phyloP scores from a whole-genome alignment of 2,113 vertebrate species.

The Coreoperca whiteheadi region DNA sequence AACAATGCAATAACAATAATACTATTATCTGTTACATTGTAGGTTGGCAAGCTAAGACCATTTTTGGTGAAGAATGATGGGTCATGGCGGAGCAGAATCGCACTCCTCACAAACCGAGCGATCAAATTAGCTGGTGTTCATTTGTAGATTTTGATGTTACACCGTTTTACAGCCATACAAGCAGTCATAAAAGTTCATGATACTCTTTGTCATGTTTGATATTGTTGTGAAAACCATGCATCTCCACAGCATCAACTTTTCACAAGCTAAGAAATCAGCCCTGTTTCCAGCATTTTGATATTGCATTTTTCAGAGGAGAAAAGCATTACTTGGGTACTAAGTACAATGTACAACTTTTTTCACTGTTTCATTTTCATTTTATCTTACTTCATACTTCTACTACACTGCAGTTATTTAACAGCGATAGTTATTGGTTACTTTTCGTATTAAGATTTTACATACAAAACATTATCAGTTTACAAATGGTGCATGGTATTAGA shows the following conservation, averaged over 20 bases:
- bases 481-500: background rate
- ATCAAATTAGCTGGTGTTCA: constrained; percentile 39
- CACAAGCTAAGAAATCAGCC: background rate
- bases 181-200: background rate
- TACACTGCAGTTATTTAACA: background rate
- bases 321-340: too few species aligned
- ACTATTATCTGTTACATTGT: constrained; percentile 66
- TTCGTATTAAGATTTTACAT: background rate
- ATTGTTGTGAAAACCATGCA: background rate
- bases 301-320: background rate
- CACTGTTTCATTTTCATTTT: background rate
- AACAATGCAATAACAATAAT: constrained; percentile 78
- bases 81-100: constrained; percentile 28
- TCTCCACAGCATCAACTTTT: background rate
- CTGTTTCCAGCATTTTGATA: background rate
- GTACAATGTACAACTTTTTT: too few species aligned
- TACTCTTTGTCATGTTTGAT: background rate
- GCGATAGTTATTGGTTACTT: background rate
- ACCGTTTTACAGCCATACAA: constrained; percentile 13
- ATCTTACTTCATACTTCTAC: background rate
- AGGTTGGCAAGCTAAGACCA: constrained; percentile 38
- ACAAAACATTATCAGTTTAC: background rate
- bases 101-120: constrained; percentile 14
- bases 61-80: constrained; percentile 60
- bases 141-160: constrained; percentile 31